Percentiles rank a stretch among this genome's conserved stretches.
These are phyloP conservation scores for Ephialtes manifestator DNA, from an alignment of 2,888 invertebrate genomes.

Conservation along the genomic window DNA sequence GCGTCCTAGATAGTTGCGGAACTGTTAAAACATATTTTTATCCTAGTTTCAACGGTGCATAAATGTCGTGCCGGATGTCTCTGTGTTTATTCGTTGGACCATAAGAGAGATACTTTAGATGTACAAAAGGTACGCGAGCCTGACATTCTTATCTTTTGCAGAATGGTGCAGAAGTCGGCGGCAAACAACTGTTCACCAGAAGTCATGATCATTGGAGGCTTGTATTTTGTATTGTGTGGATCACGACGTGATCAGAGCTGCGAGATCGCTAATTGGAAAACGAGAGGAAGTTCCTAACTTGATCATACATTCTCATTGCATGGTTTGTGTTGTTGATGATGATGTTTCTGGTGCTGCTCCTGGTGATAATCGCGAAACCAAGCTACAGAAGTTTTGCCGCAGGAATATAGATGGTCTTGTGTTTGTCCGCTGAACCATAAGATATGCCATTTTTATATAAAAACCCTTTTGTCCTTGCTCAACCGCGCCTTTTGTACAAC, in stretches of 20 bases:
- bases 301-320: slow-evolving; percentile 36
- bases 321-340: not conserved
- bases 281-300: slow-evolving; percentile 29
- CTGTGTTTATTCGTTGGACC: slow-evolving; percentile 52
- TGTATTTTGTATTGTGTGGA: slow-evolving; percentile 47
- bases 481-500: slow-evolving; percentile 79
- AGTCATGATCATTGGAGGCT: slow-evolving; percentile 19
- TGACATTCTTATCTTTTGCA: slow-evolving; percentile 30
- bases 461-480: slow-evolving; percentile 79
- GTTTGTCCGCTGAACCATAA: slow-evolving; percentile 74
- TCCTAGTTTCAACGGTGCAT: not conserved
- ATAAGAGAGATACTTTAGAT: slow-evolving; percentile 50
- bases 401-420: slow-evolving; percentile 67
- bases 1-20: slow-evolving; percentile 18
- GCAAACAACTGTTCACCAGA: not conserved
- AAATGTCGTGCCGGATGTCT: not conserved
- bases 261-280: slow-evolving; percentile 49
- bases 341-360: not conserved
- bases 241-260: slow-evolving; percentile 9
- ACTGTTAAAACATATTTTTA: slow-evolving; percentile 17
- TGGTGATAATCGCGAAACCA: slow-evolving; percentile 8
- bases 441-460: slow-evolving; percentile 28
- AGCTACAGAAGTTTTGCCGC: slow-evolving; percentile 53
- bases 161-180: not conserved
- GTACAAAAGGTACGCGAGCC: not conserved